These are phyloP conservation scores for Xestoiulus laeticollis DNA, from an alignment of 2,888 invertebrate species.

Conservation along the genomic window DNA sequence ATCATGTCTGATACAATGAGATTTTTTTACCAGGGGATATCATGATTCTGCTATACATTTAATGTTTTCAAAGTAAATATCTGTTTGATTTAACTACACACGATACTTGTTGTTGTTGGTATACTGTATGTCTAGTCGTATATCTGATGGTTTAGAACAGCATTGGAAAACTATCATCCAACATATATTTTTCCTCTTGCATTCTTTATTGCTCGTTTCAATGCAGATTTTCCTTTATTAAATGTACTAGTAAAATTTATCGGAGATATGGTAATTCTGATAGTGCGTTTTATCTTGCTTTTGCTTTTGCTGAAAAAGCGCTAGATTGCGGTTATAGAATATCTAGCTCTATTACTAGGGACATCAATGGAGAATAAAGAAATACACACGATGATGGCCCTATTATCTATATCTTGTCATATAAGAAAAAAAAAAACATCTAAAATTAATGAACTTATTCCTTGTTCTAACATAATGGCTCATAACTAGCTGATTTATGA, in stretches of 20 bases:
- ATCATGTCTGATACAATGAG: no score
- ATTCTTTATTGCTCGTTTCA: constrained; percentile 23
- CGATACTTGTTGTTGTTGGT: not conserved
- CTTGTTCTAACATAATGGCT: not conserved
- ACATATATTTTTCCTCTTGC: not conserved
- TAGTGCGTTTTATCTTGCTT: not conserved
- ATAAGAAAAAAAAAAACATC: not conserved
- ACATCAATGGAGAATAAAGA: not conserved
- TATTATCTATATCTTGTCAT: not conserved
- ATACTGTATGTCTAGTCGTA: not conserved
- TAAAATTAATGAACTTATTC: not conserved
- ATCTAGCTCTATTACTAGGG: not conserved
- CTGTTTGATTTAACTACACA: no score
- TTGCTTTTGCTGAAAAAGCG: not conserved
- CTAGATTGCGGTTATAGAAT: not conserved
- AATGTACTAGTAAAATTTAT: not conserved
- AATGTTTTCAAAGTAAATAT: no score
- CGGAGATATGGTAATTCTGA: not conserved
- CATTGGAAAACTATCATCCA: not conserved
- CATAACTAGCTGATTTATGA: not conserved
- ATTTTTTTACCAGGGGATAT: no score
- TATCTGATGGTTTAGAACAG: not conserved
- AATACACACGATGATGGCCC: not conserved
- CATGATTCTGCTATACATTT: no score
- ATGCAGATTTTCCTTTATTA: not conserved